Base-by-base conservation (phyloP, 2,113 vertebrate genomes). In the Oryzias woworae region DNA sequence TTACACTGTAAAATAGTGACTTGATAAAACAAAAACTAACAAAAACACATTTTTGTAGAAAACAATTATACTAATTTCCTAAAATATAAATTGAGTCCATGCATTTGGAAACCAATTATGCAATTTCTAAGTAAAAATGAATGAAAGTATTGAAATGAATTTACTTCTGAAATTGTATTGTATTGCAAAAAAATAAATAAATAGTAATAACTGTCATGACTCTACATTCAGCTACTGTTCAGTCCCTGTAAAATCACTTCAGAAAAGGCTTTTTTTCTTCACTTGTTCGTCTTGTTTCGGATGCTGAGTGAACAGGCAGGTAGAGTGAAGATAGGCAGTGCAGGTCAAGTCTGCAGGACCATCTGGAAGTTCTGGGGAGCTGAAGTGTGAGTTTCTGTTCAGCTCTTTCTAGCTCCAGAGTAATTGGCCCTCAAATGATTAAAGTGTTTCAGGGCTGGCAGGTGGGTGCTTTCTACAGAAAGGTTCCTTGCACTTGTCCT, bases 391-490 rank as follows among this genome's bases (percentile, higher is more conserved):
- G 76, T 73, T 77, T 85, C 62, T 79, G 76, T 71, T 87, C 78
- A 75, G 79, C 82, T 82, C 85, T 85, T 80, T 53, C 78, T 81
- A 58, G 55, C 58, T 82, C 69, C 62, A 80, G 80, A 88, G 77
- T 83, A 83, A 81, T 87, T 88, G 81, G 81, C 77, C 85, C 23
- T 82, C 83, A 81, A 76, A 81, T 82, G 84, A 89, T 89, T 85
- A 70, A 76, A 85, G 82, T 77, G 75, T 85, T 88, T 85, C 61
- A 46, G 50, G 48, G 62, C 71, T 85, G 83, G 83, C 82, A 86
- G 81, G 75, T 80, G 79, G 80, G 69, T 47, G 45, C 73, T 73
- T 71, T 78, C 75, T 60, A 41, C 82, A 75, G 74, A 73, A 66
- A 60, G 79, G 55, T 59, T 44, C 53, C 62, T 54, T 42, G 36